phyloP scores from a whole-genome alignment of 2,888 invertebrate genomes.

The Chironomus riparius region DNA sequence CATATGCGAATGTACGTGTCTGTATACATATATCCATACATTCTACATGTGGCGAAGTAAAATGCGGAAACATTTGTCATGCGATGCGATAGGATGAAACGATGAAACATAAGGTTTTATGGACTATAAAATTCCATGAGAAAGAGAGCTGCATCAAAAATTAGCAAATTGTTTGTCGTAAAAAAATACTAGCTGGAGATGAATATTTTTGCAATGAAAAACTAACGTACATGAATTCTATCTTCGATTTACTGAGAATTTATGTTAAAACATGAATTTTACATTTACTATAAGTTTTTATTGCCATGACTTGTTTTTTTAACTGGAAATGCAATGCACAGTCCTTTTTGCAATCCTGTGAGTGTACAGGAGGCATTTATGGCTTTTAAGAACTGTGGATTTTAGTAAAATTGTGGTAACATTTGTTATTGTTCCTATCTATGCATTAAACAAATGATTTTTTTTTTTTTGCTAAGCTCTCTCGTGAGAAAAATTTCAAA shows the following conservation, averaged over 20 bases:
- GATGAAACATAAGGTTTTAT: not conserved
- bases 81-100: not conserved
- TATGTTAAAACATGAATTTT: conserved; percentile 18
- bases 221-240: not conserved
- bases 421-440: not conserved
- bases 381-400: not conserved
- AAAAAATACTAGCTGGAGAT: not conserved
- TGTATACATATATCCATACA: too few relatives aligned
- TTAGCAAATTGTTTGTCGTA: not conserved
- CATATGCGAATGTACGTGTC: not conserved
- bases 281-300: conserved; percentile 18
- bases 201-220: not conserved
- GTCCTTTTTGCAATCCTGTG: too few relatives aligned
- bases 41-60: not conserved
- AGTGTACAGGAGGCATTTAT: not conserved
- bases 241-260: not conserved
- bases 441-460: not conserved
- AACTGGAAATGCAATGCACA: not conserved
- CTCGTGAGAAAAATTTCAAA: not conserved
- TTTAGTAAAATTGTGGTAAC: not conserved
- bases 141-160: not conserved
- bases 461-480: too few relatives aligned
- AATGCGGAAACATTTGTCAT: not conserved
- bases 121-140: not conserved
- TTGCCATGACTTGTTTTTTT: not conserved